Conservation (phyloP, 2,888 invertebrate species). For the Lasioglossum leucozonium region DNA sequence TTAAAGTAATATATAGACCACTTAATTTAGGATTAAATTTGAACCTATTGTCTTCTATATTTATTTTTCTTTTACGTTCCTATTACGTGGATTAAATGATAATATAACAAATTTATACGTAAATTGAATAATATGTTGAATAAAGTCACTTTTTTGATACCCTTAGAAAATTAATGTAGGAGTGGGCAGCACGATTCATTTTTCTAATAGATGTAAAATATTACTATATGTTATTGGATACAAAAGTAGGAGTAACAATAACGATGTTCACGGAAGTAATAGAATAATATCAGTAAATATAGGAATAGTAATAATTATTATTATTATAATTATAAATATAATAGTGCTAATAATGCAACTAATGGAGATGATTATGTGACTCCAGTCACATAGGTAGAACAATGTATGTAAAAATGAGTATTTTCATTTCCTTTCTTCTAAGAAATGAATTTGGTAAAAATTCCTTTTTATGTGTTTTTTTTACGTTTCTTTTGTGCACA, state of each 20-base stretch:
- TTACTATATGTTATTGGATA: conserved; percentile 42
- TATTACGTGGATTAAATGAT: conserved; percentile 68
- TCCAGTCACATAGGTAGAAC: conserved; percentile 62
- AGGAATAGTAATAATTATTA: conserved; percentile 63
- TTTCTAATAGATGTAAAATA: conserved; percentile 27
- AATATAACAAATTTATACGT: conserved; percentile 47
- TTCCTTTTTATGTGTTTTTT: conserved; percentile 20
- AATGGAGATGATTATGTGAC: conserved; percentile 63
- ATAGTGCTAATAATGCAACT: conserved; percentile 65
- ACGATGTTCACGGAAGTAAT: conserved; percentile 57
- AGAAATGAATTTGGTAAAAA: conserved; percentile 52
- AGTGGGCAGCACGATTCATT: conserved; percentile 30
- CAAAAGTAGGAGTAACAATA: conserved; percentile 55
- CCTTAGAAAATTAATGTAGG: conserved; percentile 52
- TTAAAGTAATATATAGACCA: conserved; percentile 65
- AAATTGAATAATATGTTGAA: conserved; percentile 51
- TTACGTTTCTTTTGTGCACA: conserved; percentile 30
- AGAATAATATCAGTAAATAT: conserved; percentile 71
- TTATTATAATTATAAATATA: conserved; percentile 73
- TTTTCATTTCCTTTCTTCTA: conserved; percentile 54
- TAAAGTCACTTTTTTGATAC: conserved; percentile 57
- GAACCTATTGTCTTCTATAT: conserved; percentile 79
- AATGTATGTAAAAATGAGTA: conserved; percentile 69
- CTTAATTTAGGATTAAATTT: conserved; percentile 43
- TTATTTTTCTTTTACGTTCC: conserved; percentile 75